These are phyloP conservation scores for Mormyrus hasselquistii DNA, from an alignment of 2,797 vertebrate genomes.

Conservation along the genomic window DNA sequence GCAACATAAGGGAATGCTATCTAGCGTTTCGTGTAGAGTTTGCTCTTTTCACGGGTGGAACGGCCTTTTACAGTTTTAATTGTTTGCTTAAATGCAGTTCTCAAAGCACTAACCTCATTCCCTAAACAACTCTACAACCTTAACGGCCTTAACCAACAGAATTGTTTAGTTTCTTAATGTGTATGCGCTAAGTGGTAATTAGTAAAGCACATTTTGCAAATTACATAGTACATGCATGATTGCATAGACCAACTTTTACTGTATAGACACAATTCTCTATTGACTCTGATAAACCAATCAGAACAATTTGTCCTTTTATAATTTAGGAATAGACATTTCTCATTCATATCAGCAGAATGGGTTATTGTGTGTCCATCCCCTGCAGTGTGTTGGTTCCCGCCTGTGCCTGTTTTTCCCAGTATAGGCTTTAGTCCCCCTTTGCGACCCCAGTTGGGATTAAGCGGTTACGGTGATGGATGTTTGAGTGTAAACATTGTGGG, in stretches of 20 bases:
- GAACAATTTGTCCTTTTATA: neutral
- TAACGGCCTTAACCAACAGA: neutral
- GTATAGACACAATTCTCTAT: neutral
- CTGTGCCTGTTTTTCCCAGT: neutral
- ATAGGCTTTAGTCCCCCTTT: neutral
- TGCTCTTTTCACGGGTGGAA: no score
- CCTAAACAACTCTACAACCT: neutral
- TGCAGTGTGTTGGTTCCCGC: no score
- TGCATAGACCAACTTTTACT: neutral
- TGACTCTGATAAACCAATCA: neutral
- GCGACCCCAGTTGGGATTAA: neutral
- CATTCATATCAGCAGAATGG: neutral
- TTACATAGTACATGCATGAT: neutral
- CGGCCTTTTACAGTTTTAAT: neutral
- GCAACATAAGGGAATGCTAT: neutral
- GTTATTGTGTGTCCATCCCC: neutral
- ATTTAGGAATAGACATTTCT: neutral
- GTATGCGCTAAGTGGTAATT: neutral
- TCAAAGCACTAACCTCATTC: neutral
- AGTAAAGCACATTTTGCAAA: neutral
- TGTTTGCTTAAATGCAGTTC: neutral
- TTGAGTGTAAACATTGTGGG: neutral
- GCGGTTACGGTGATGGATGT: neutral
- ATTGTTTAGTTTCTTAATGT: neutral
- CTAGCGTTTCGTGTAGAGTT: neutral